A percentile compares a stretch with the other conserved stretches of the same genome.
Evolutionary conservation across 2,888 invertebrate genomes (phyloP).

Genomic region (Linnaemya vulpina): DNA sequence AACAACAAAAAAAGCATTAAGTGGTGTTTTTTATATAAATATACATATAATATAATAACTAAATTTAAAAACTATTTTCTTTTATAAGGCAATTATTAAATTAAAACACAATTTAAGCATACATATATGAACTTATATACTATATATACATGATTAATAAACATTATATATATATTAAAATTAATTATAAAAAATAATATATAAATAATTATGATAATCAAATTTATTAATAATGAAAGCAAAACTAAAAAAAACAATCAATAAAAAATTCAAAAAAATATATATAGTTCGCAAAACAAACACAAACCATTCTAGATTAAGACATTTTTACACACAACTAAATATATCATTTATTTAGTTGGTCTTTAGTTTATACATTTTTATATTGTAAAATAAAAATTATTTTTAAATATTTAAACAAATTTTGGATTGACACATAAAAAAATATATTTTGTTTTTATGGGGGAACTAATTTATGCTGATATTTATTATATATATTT

Average conservation of each 20-base stretch:
- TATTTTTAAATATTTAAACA: constrained; percentile 18
- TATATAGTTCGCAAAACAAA: constrained; percentile 64
- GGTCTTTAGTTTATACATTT: constrained; percentile 50
- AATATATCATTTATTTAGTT: constrained; percentile 31
- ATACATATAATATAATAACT: constrained; percentile 55
- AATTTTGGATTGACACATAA: constrained; percentile 1
- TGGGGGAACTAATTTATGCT: not conserved
- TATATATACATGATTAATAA: constrained; percentile 45
- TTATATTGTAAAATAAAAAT: constrained; percentile 53
- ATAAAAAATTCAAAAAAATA: constrained; percentile 24
- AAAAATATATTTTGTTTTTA: not conserved
- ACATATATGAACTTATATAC: constrained; percentile 62
- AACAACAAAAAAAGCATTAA: constrained; percentile 46
- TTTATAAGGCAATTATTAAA: constrained; percentile 73
- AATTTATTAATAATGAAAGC: constrained; percentile 54
- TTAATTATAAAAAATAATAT: constrained; percentile 59
- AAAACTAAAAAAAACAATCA: constrained; percentile 42
- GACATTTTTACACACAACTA: constrained; percentile 45
- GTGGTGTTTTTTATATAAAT: constrained; percentile 59
- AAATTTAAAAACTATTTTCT: constrained; percentile 63
- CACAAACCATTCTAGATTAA: constrained; percentile 65
- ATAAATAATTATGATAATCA: constrained; percentile 59
- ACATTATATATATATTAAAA: constrained; percentile 59
- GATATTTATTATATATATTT: not conserved
- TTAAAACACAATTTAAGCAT: constrained; percentile 72